Conservation (phyloP, 2,797 vertebrate species). For the Xiphophorus birchmanni region DNA sequence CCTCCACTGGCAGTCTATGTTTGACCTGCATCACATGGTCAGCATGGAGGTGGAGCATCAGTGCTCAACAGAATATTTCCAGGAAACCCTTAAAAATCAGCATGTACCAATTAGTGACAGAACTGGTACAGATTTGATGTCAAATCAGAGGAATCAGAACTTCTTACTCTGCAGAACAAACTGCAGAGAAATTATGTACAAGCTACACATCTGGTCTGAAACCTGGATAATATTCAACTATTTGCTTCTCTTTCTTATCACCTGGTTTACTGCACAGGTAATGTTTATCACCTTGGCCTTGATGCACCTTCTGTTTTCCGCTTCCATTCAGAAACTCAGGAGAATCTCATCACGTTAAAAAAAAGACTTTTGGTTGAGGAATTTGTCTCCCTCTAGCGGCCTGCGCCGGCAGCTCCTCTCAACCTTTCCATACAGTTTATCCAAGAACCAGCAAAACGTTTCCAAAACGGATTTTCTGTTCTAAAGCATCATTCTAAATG, state of each 20-base stretch:
- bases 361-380: neutral
- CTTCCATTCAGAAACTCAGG: slow-evolving; percentile 4
- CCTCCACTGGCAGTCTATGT: slow-evolving; percentile 31
- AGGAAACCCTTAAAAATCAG: slow-evolving; percentile 26
- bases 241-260: slow-evolving; percentile 57
- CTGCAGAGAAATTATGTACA: neutral
- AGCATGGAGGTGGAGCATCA: slow-evolving; percentile 59
- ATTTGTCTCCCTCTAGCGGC: slow-evolving; percentile 61
- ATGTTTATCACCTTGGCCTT: slow-evolving; percentile 60
- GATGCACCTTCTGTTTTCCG: slow-evolving; percentile 45
- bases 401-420: neutral
- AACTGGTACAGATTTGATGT: neutral
- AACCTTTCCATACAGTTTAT: neutral
- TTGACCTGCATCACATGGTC: slow-evolving; percentile 65
- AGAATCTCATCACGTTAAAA: neutral
- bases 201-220: slow-evolving; percentile 13
- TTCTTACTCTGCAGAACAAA: neutral
- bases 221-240: slow-evolving; percentile 22
- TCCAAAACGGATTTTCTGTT: neutral
- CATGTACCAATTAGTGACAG: neutral
- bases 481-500: too few relatives aligned
- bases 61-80: slow-evolving; percentile 15
- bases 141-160: neutral
- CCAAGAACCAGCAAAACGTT: neutral
- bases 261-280: slow-evolving; percentile 35